phyloP scores from a whole-genome alignment of 1,140 invertebrate species.

The Pogonognathellus flavescens region DNA sequence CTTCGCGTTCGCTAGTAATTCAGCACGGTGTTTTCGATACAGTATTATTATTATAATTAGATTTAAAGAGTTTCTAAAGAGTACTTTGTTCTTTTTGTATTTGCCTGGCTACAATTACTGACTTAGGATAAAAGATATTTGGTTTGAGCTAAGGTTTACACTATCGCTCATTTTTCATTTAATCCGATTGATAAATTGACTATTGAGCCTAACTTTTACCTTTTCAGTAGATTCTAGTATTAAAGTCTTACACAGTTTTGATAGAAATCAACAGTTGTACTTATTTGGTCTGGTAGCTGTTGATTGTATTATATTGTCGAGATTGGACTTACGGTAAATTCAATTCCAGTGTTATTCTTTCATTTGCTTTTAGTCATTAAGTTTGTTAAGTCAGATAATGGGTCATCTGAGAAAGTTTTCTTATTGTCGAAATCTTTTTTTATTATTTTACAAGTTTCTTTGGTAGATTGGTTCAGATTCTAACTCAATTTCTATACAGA shows the following conservation, averaged over 20 bases:
- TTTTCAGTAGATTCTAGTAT: too few relatives aligned
- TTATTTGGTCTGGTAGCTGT: background rate
- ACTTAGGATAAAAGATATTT: background rate
- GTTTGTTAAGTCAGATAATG: background rate
- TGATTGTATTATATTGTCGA: background rate
- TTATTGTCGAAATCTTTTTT: slow-evolving; percentile 17
- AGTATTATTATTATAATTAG: too few relatives aligned
- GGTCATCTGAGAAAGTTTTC: background rate
- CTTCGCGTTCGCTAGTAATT: background rate
- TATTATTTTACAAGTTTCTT: background rate
- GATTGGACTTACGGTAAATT: background rate
- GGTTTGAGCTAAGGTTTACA: background rate
- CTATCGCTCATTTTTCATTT: background rate
- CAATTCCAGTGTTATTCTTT: background rate
- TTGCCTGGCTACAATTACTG: background rate
- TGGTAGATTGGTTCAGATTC: background rate
- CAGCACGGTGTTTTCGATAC: too few relatives aligned
- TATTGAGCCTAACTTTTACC: background rate
- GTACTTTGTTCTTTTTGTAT: too few relatives aligned
- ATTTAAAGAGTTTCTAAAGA: too few relatives aligned
- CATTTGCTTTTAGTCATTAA: background rate
- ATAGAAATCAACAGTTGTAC: slow-evolving; percentile 5
- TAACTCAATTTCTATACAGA: background rate
- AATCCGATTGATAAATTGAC: background rate
- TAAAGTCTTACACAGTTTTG: too few relatives aligned